These are phyloP conservation scores for Sinonovacula constricta DNA, from an alignment of 1,140 invertebrate species.

Conservation along the genomic window DNA sequence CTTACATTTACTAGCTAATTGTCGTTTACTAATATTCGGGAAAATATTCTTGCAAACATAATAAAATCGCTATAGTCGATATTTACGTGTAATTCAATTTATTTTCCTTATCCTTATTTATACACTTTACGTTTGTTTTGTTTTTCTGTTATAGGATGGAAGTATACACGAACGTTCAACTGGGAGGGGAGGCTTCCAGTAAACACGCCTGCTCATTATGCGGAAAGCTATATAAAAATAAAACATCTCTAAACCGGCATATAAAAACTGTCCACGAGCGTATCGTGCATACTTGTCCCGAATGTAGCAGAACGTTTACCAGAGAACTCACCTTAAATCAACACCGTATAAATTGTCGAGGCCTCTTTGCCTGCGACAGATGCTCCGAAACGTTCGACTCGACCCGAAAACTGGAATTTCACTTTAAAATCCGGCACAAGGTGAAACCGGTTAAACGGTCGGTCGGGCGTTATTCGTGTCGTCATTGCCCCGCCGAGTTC, in stretches of 20 bases:
- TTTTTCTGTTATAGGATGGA: neutral
- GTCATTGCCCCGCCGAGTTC: constrained; percentile 5
- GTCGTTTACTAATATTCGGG: too few species aligned
- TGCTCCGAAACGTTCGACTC: neutral
- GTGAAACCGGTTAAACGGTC: neutral
- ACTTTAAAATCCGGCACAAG: constrained; percentile 13
- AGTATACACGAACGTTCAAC: neutral
- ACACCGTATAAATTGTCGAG: neutral
- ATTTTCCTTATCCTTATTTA: too few species aligned
- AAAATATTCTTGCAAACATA: too few species aligned
- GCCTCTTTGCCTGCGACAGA: neutral
- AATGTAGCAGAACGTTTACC: too few species aligned
- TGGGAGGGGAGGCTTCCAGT: neutral
- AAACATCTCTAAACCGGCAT: neutral
- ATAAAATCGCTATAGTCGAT: too few species aligned
- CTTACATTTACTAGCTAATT: too few species aligned
- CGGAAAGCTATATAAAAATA: neutral
- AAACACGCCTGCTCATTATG: too few species aligned
- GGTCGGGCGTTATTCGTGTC: constrained; percentile 2
- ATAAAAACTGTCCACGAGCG: neutral
- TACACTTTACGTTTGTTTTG: too few species aligned
- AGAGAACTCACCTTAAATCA: too few species aligned
- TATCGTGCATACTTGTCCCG: too few species aligned
- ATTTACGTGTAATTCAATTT: too few species aligned
- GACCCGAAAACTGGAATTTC: neutral